phyloP scores from a whole-genome alignment of 1,140 invertebrate genomes.

The Aphelinus certus region DNA sequence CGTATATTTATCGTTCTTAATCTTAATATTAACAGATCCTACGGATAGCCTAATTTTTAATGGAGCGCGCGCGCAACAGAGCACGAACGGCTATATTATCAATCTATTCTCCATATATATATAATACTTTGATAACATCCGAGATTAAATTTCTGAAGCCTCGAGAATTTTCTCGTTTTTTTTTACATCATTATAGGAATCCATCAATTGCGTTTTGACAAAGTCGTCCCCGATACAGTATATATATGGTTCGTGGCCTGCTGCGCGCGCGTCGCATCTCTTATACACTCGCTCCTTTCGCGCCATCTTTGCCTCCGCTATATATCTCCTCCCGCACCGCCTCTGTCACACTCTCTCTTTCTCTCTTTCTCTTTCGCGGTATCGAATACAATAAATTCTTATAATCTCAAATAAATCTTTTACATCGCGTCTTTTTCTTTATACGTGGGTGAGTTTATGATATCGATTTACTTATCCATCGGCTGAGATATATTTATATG shows the following conservation, averaged over 20 bases:
- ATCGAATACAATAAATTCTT: neutral
- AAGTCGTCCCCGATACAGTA: too few relatives aligned
- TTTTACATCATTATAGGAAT: too few relatives aligned
- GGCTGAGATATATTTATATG: neutral
- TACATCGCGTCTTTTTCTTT: neutral
- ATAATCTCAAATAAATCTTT: slow-evolving; percentile 20
- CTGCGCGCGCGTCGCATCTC: slow-evolving; percentile 22
- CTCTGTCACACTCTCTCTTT: neutral
- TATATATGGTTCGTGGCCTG: slow-evolving; percentile 11
- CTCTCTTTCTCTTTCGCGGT: neutral
- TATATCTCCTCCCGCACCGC: neutral
- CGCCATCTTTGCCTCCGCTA: neutral
- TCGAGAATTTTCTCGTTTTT: too few relatives aligned
- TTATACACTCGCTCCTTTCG: slow-evolving; percentile 15
- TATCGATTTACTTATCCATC: too few relatives aligned
- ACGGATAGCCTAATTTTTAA: slow-evolving; percentile 47
- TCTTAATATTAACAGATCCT: slow-evolving; percentile 59
- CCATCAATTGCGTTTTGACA: too few relatives aligned
- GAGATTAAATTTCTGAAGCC: neutral
- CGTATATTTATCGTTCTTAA: slow-evolving; percentile 53
- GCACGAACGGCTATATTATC: slow-evolving; percentile 23
- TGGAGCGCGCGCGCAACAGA: slow-evolving; percentile 41
- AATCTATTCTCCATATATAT: slow-evolving; percentile 1
- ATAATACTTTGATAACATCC: slow-evolving; percentile 14
- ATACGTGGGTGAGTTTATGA: too few relatives aligned